phyloP scores from a whole-genome alignment of 2,113 vertebrate species.

The Pandion haliaetus region DNA sequence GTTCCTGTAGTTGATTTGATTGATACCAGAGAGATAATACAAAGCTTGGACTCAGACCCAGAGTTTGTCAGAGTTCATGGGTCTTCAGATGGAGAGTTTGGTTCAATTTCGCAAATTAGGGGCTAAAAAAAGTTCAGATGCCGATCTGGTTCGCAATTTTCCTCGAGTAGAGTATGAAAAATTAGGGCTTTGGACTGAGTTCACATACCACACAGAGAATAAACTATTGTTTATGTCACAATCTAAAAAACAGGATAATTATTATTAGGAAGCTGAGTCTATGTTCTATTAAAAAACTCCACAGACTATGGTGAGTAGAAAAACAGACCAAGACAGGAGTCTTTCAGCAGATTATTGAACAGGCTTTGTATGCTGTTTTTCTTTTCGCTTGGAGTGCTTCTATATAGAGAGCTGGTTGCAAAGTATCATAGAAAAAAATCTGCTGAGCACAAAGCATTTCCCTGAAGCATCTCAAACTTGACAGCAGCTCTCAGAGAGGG shows the following conservation, averaged over 20 bases:
- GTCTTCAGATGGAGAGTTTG: not conserved
- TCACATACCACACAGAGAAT: not conserved
- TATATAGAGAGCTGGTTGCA: not conserved
- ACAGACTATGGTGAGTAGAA: not conserved
- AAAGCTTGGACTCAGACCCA: not conserved
- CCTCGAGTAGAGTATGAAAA: not conserved
- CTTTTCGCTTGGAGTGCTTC: not conserved
- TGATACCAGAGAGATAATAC: conserved; percentile 6
- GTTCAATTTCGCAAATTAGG: not conserved
- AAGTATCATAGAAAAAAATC: not conserved
- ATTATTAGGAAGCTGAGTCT: not conserved
- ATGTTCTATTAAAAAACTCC: not conserved
- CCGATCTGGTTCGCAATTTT: not conserved
- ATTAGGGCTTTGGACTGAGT: not conserved
- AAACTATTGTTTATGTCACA: conserved; percentile 16
- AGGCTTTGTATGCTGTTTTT: not conserved
- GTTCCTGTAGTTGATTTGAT: not conserved
- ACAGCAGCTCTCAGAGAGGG: not conserved
- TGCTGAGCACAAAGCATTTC: not conserved
- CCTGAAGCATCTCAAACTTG: not conserved
- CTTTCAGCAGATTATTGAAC: not conserved
- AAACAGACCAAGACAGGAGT: not conserved
- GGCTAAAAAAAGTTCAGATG: conserved; percentile 23
- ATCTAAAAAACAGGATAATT: not conserved
- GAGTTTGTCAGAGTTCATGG: conserved; percentile 6